Evolutionary conservation across 2,888 invertebrate genomes (phyloP), one percentile per base, ranked within the genome.

Genomic region (Brenthis hecate): DNA sequence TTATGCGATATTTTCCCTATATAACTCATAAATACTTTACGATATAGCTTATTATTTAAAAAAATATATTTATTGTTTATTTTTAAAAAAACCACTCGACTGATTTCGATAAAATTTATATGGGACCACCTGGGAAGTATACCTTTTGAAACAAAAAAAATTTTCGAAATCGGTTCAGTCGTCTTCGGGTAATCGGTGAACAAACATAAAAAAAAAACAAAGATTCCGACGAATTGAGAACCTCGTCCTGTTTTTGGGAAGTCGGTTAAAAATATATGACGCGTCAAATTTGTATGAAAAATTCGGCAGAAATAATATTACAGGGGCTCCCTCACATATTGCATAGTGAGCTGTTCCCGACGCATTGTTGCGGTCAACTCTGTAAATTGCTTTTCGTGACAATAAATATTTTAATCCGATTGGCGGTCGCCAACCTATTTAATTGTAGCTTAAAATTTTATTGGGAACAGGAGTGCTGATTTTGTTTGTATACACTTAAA

Each of bases 351-450:
- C 88, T 91, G 90, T 80, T 84, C 78, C 81, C 87, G 91, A 89
- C 89, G 85, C 80, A 84, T 81, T 87, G 85, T 85, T 89, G 90
- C 83, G 90, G 90, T 84, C 81, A 84, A 86, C 86, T 83, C 85
- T 85, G 89, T 84, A 90, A 91, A 91, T 91, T 91, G 91, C 88
- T 90, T 91, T 90, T 88, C 85, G 86, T 85, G 85, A 87, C 89
- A 81, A 90, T 89, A 90, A 91, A 91, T 89, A 91, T 91, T 89
- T 91, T 90, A 90, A 89, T 89, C 88, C 87, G 87, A 88, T 90
- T 87, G 87, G 89, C 87, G 89, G 89, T 85, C 85, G 81, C 86
- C 84, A 84, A 88, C 88, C 88, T 89, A 91, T 91, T 62, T 91
- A 88, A 89, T 85, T 87, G 89, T 82, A 88, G 89, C 77, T 88